phyloP scores from a whole-genome alignment of 2,113 vertebrate genomes.

The Anser brachyrhynchus region DNA sequence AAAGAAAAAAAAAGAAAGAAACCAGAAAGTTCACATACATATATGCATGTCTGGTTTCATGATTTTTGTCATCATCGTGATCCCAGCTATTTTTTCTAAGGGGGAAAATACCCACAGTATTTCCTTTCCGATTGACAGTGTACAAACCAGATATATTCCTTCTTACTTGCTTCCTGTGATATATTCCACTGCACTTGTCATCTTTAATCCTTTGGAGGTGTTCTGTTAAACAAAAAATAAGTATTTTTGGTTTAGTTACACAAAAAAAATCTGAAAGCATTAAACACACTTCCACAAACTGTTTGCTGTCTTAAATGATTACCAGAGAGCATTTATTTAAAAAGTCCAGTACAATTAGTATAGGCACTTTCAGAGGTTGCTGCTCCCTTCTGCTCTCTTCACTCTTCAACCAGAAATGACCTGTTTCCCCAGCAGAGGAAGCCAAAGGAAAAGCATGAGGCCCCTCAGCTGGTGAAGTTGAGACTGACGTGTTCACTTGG shows the following conservation, averaged over 20 bases:
- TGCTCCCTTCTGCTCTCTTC: neutral
- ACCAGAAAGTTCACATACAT: neutral
- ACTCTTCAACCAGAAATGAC: neutral
- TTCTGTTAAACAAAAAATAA: slow-evolving; percentile 72
- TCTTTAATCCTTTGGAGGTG: slow-evolving; percentile 82
- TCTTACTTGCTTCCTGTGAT: slow-evolving; percentile 83
- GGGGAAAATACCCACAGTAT: neutral
- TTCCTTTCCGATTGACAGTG: neutral
- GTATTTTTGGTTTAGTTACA: neutral
- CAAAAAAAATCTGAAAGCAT: neutral
- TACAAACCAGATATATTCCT: neutral
- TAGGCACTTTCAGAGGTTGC: neutral
- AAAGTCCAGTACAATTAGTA: neutral
- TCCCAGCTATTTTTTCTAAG: neutral
- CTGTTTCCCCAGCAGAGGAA: neutral
- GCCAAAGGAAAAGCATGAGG: neutral
- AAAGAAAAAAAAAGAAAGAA: neutral
- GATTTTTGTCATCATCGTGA: neutral
- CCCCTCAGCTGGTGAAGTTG: neutral
- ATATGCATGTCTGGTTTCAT: neutral
- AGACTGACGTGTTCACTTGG: neutral
- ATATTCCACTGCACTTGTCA: slow-evolving; percentile 74
- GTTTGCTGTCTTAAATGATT: neutral
- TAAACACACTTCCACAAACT: neutral
- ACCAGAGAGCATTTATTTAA: neutral